Evolutionary conservation across 2,113 vertebrate genomes (phyloP).

Genomic region (Vanacampus margaritifer): DNA sequence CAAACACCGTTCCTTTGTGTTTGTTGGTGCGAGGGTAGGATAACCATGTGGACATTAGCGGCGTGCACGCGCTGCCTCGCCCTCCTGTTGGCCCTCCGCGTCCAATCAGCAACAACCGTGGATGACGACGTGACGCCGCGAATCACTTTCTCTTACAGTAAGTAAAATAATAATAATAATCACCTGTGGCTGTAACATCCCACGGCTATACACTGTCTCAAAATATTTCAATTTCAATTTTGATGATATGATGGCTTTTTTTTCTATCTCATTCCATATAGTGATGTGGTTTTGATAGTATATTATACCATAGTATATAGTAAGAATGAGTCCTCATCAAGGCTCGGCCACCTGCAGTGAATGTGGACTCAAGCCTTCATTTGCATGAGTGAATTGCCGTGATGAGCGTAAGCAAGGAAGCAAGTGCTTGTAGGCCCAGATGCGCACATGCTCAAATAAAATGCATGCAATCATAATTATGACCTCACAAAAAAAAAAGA

Average conservation of each 20-base stretch:
- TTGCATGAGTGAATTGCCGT: slow-evolving; percentile 3
- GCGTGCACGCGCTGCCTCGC: slow-evolving; percentile 30
- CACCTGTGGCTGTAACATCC: background rate
- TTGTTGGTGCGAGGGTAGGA: slow-evolving; percentile 28
- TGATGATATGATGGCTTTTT: no score
- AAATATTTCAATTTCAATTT: background rate
- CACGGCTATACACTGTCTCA: background rate
- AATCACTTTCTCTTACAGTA: slow-evolving; percentile 71
- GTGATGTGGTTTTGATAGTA: no score
- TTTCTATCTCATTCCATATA: no score
- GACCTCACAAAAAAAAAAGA: no score
- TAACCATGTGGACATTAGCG: slow-evolving; percentile 58
- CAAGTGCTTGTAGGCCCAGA: slow-evolving; percentile 24
- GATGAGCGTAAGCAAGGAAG: background rate
- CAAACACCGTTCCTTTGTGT: slow-evolving; percentile 21
- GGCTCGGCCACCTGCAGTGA: background rate
- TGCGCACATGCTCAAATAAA: slow-evolving; percentile 18
- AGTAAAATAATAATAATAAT: slow-evolving; percentile 34
- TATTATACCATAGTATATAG: background rate
- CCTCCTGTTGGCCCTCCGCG: slow-evolving; percentile 46
- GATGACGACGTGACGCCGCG: slow-evolving; percentile 70
- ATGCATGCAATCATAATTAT: slow-evolving; percentile 34
- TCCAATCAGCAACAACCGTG: slow-evolving; percentile 36
- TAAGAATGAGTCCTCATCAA: background rate
- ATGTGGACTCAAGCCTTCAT: slow-evolving; percentile 2